These are phyloP conservation scores for Microctonus brassicae DNA, from an alignment of 2,888 invertebrate species.

Conservation along the genomic window DNA sequence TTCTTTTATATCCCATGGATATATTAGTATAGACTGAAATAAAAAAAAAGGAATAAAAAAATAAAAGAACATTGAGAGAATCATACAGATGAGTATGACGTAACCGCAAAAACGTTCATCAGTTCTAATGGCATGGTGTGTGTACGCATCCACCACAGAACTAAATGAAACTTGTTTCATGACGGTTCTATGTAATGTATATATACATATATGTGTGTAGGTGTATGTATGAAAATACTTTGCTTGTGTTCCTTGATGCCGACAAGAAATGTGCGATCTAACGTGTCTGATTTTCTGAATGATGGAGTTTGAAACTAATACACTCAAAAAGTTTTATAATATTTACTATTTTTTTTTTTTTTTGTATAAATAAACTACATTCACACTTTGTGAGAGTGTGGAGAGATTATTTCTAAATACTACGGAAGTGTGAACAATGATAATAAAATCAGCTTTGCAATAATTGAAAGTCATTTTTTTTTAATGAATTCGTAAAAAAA, in stretches of 20 bases:
- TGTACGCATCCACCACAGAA: constrained; percentile 47
- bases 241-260: constrained; percentile 18
- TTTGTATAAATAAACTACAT: no score
- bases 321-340: not conserved
- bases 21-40: not conserved
- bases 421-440: not conserved
- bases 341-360: no score
- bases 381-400: not conserved
- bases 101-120: constrained; percentile 54
- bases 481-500: not conserved
- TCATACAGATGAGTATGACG: constrained; percentile 46
- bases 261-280: constrained; percentile 15
- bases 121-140: constrained; percentile 49
- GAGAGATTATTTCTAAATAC: not conserved
- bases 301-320: constrained; percentile 13
- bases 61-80: constrained; percentile 26
- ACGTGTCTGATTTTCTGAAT: not conserved
- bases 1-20: not conserved
- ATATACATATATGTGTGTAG: no score
- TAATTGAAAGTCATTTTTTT: no score
- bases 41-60: not conserved
- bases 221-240: constrained; percentile 26
- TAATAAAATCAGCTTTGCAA: not conserved
- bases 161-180: constrained; percentile 53
- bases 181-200: constrained; percentile 31